A percentile compares a stretch with the other conserved stretches of the same genome.
Conservation (phyloP, 2,797 vertebrate species). For the Sebastes steindachneri region DNA sequence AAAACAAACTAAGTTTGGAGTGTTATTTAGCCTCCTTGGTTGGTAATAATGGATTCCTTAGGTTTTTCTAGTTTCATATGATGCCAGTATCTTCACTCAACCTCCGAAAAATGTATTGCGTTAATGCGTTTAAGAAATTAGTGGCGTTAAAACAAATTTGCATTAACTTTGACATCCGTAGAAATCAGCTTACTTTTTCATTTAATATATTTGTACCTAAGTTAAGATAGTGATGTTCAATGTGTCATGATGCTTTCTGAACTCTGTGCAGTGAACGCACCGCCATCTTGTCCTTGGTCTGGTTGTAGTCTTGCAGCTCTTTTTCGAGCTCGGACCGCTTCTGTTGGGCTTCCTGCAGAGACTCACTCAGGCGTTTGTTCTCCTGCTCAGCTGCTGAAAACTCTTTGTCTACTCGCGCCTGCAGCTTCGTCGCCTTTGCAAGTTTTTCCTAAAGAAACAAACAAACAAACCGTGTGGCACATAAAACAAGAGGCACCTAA, state of each 20-base stretch:
- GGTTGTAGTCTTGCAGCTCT: conserved; percentile 4
- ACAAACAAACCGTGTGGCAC: neutral
- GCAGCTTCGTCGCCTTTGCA: neutral
- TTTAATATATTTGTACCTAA: neutral
- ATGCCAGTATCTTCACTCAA: too few species aligned
- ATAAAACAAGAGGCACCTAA: neutral
- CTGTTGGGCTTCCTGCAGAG: conserved; percentile 13
- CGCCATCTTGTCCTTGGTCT: neutral
- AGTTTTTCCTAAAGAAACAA: conserved; percentile 14
- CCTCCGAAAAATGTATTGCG: neutral
- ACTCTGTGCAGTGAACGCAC: conserved; percentile 26
- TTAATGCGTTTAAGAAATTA: neutral
- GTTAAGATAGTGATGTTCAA: neutral
- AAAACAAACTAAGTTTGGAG: too few species aligned
- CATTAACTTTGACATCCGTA: neutral
- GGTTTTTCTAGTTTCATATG: too few species aligned
- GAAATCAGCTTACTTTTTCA: neutral
- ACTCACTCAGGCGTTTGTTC: conserved; percentile 12
- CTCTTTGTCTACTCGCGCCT: rapidly evolving
- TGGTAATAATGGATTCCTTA: too few species aligned
- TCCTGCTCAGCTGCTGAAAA: conserved; percentile 18
- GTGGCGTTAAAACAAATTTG: neutral
- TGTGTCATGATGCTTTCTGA: neutral
- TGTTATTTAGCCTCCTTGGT: too few species aligned
- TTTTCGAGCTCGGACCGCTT: neutral